phyloP scores from a whole-genome alignment of 2,888 invertebrate species.

The Torymus aiolomorphi region DNA sequence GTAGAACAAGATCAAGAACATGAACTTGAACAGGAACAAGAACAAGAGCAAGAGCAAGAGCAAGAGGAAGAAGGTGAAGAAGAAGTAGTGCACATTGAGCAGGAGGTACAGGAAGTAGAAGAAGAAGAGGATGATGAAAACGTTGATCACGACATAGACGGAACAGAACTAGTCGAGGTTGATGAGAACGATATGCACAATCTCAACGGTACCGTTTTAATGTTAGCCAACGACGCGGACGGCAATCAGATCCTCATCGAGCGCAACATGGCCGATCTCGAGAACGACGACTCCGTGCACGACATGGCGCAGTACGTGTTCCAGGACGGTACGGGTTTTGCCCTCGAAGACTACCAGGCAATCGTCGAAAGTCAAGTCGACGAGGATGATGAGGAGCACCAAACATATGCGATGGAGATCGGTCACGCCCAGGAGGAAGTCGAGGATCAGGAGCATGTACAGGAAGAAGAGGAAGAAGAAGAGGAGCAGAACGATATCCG shows the following conservation, averaged over 20 bases:
- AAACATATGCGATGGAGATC: constrained; percentile 46
- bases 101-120: constrained; percentile 36
- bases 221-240: constrained; percentile 71
- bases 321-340: constrained; percentile 65
- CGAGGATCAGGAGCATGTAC: constrained; percentile 42
- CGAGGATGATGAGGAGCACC: constrained; percentile 51
- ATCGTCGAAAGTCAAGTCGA: constrained; percentile 59
- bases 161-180: constrained; percentile 61
- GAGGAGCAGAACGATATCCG: not conserved
- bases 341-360: constrained; percentile 62
- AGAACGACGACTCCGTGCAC: constrained; percentile 68
- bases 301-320: constrained; percentile 68
- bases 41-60: constrained; percentile 44
- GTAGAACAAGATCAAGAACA: constrained; percentile 56
- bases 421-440: constrained; percentile 48
- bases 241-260: constrained; percentile 73
- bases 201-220: constrained; percentile 72
- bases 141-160: constrained; percentile 54
- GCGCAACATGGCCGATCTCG: constrained; percentile 66
- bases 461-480: constrained; percentile 51
- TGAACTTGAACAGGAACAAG: constrained; percentile 44
- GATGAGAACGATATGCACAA: constrained; percentile 66
- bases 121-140: constrained; percentile 55
- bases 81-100: not conserved
- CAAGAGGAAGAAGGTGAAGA: constrained; percentile 34